These are phyloP conservation scores for Seladonia tumulorum DNA, from an alignment of 2,888 invertebrate genomes.

Conservation along the genomic window DNA sequence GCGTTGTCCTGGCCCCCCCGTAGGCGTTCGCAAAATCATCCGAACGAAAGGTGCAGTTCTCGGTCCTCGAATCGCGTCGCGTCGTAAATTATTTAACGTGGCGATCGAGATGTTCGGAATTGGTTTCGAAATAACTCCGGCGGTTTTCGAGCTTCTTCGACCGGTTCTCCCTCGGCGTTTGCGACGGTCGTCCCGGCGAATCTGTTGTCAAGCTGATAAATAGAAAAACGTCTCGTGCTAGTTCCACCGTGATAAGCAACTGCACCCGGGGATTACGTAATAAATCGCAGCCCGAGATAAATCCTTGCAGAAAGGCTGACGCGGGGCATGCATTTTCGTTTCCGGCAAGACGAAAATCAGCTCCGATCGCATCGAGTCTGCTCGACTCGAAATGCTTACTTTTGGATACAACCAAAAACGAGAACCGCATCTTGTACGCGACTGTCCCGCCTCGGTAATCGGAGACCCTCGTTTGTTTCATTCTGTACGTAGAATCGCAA, in stretches of 20 bases:
- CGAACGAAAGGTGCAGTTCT: not conserved
- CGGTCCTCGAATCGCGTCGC: not conserved
- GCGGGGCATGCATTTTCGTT: conserved; percentile 31
- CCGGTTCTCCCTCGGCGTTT: conserved; percentile 47
- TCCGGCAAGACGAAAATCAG: conserved; percentile 24
- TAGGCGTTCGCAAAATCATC: not conserved
- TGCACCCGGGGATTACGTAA: conserved; percentile 53
- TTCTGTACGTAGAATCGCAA: too few species aligned
- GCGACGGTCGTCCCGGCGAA: conserved; percentile 32
- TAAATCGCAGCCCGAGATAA: conserved; percentile 57
- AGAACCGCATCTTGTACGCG: not conserved
- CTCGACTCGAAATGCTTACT: not conserved
- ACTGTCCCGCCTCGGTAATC: too few species aligned
- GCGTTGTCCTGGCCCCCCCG: not conserved
- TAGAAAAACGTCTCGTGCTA: conserved; percentile 51
- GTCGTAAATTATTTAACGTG: conserved; percentile 28
- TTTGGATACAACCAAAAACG: not conserved
- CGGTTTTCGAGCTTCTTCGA: conserved; percentile 27
- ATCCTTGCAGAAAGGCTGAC: conserved; percentile 37
- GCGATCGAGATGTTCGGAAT: conserved; percentile 12
- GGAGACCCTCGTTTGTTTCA: not conserved
- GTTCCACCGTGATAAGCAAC: conserved; percentile 53
- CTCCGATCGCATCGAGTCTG: conserved; percentile 9
- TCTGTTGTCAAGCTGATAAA: conserved; percentile 52
- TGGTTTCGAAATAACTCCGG: conserved; percentile 45